Base-by-base conservation (phyloP, 2,888 invertebrate species). In the Penaeus monodon region DNA sequence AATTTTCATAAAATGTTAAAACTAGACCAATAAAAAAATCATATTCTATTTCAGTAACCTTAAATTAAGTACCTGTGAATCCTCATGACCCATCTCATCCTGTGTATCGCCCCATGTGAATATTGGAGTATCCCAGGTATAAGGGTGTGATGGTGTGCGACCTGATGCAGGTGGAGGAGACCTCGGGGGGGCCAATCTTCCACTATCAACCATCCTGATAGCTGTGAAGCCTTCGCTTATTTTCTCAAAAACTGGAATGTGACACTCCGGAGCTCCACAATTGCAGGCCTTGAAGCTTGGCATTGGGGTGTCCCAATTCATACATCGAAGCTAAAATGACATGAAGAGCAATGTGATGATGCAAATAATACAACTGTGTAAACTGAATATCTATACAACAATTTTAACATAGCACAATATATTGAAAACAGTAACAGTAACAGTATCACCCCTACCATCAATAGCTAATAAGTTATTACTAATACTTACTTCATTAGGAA, bases 161-260 rank as follows among this genome's bases (percentile, higher is more conserved):
- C 93, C 93, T 1, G 93, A 93, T 17, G 93, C 93, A 70, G 93
- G 93, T 24, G 92, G 93, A 57, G 93, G 92, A 10, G 93, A 92
- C 24, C 89, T 70, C 38, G 88, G 83, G 20, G 85, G 78, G 29
- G 76, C 84, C 24, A 79, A 64, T 17, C 83, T 81, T 10, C 70
- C 82, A 20, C 88, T 85, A 27, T 91, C 91, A 10, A 95, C 93
- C 95, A 95, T 95, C 91, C 94, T 94, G 85, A 95, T 92, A 0
- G 95, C 94, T 0, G 95, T 95, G 90, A 95, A 95, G 7, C 95
- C 95, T 92, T 95, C 95, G 12, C 94, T 94, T 1, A 95, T 92
- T 0, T 94, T 94, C 91, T 96, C 95, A 92, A 96, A 96, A 90
- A 94, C 94, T 0, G 96, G 96, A 94, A 84, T 82, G 38, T 65